Base-by-base conservation (phyloP, 1,140 invertebrate species). In the Philotrypesis tridentata region DNA sequence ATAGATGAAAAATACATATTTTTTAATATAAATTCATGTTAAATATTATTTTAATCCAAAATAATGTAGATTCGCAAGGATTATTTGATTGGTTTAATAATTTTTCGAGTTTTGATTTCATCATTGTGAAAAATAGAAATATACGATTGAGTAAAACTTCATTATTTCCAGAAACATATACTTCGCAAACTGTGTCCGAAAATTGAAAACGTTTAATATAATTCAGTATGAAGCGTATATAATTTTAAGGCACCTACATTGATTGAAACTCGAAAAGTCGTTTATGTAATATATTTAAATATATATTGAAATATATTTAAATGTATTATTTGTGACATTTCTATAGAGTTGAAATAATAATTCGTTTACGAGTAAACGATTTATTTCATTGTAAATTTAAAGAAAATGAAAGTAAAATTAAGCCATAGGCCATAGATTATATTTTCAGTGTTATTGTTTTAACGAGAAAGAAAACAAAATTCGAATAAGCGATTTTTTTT, bases 401-500 rank as follows among this genome's bases (percentile, higher is more conserved):
- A 74, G 43, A n/a, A 31, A n/a, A 61, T 74, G 48, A 55, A 55
- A 55, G 48, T 55, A 55, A 55, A 55, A n/a, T 21, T n/a, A n/a
- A n/a, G 48, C 48, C 17, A n/a, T 55, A 55, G 48, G 21, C 21
- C 48, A 55, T 55, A 67, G 29, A 67, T 27, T 77, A 17, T 65
- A 40, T 23, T 27, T 76, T 65, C 29, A 65, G 7, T 43, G 48
- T 77, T 74, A 73, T 60, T 75, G 73, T 65, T 27, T 70, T 0
- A 29, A 27, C n/a, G 23, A 65, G 27, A 9, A 29, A 65, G 27
- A 29, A 68, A 78, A 21, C 12, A 31, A 78, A 67, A 78, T 14
- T 78, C 14, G 3, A 68, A 76, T 40, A 60, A n/a, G 55, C 40
- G 23, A 61, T 60, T 76, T 76, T 31, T 11, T 65, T 76, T 40